These are phyloP conservation scores for Myotis planiceps DNA, from an alignment of 2,797 vertebrate species.

Conservation along the genomic window DNA sequence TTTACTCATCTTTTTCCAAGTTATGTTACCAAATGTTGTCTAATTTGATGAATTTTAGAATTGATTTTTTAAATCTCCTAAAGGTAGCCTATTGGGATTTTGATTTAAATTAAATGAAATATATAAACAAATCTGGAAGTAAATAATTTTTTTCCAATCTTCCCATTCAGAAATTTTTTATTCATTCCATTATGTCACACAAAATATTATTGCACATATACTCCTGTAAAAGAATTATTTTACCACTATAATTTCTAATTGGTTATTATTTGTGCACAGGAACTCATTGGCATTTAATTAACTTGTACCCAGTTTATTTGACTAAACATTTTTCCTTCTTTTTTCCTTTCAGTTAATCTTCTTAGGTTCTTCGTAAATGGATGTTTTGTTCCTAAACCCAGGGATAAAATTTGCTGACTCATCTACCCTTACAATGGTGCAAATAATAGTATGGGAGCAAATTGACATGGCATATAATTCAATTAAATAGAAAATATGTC, in stretches of 20 bases:
- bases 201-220: slow-evolving; percentile 15
- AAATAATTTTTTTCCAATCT: neutral
- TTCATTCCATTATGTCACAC: neutral
- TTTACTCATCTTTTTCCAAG: neutral
- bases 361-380: neutral
- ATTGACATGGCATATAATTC: neutral
- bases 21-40: neutral
- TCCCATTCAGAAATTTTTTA: neutral
- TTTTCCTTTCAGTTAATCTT: neutral
- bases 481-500: neutral
- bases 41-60: neutral
- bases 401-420: neutral
- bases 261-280: neutral
- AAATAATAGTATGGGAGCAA: neutral
- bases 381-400: neutral
- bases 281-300: neutral
- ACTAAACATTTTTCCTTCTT: neutral
- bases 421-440: neutral
- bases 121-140: neutral
- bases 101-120: slow-evolving; percentile 16
- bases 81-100: neutral
- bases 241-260: neutral
- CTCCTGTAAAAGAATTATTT: neutral
- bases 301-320: neutral
- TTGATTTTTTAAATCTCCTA: neutral